These are phyloP conservation scores for Pseudomyrmex gracilis DNA, from an alignment of 1,140 invertebrate genomes.

Conservation along the genomic window DNA sequence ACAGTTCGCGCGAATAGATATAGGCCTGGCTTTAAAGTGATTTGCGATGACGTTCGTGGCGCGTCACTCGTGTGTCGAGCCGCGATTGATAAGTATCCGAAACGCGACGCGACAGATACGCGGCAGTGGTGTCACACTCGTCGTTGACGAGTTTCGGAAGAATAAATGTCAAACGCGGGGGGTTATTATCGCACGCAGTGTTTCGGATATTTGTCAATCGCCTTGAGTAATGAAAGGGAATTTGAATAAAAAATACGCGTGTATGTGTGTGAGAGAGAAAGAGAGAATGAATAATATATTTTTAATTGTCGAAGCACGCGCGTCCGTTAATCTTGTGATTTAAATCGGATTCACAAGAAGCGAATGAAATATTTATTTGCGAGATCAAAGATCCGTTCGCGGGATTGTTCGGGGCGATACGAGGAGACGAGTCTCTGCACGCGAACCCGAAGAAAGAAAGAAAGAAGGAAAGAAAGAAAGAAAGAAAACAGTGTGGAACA, in stretches of 20 bases:
- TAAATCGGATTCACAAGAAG: background rate
- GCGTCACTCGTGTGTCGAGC: background rate
- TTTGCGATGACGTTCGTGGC: background rate
- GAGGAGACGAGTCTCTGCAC: background rate
- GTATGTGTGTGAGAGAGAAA: too few species aligned
- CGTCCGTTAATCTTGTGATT: background rate
- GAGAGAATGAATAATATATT: conserved; percentile 33
- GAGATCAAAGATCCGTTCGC: background rate
- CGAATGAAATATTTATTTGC: conserved; percentile 40
- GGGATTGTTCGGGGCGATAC: background rate
- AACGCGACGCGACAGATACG: too few species aligned
- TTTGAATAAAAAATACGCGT: too few species aligned
- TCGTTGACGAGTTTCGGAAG: too few species aligned
- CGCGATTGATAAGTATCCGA: too few species aligned
- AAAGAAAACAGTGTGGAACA: background rate
- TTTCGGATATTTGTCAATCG: too few species aligned
- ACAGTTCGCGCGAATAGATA: too few species aligned
- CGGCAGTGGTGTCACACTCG: too few species aligned
- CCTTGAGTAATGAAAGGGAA: too few species aligned
- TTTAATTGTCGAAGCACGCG: background rate
- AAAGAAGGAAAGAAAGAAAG: background rate
- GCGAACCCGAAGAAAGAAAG: background rate
- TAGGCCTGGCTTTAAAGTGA: background rate
- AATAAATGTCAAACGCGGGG: too few species aligned
- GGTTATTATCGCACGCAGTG: too few species aligned